phyloP scores from a whole-genome alignment of 1,140 invertebrate genomes.

The Euborellia annulipes region DNA sequence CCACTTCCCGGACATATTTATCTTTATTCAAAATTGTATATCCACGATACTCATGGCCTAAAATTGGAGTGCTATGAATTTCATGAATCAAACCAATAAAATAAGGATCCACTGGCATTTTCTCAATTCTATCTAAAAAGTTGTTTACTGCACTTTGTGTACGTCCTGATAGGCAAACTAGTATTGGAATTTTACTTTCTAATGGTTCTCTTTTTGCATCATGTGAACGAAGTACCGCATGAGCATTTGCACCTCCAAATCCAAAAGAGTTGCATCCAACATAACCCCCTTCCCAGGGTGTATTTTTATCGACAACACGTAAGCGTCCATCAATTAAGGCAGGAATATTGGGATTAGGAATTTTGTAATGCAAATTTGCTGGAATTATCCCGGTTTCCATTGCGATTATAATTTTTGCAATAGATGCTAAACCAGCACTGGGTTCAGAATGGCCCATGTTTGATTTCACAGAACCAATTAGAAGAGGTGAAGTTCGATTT shows the following conservation, averaged over 20 bases:
- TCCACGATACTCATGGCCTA: slow-evolving; percentile 58
- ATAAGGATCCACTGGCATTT: slow-evolving; percentile 48
- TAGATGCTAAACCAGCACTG: slow-evolving; percentile 28
- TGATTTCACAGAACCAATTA: slow-evolving; percentile 43
- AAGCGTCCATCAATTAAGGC: slow-evolving; percentile 52
- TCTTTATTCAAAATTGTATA: slow-evolving; percentile 49
- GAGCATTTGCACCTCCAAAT: slow-evolving; percentile 49
- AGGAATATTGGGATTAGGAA: slow-evolving; percentile 54
- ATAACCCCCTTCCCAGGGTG: slow-evolving; percentile 35
- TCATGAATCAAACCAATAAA: slow-evolving; percentile 60
- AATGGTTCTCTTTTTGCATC: too few relatives aligned
- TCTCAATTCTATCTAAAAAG: too few relatives aligned
- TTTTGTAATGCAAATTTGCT: slow-evolving; percentile 62
- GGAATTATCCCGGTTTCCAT: slow-evolving; percentile 58
- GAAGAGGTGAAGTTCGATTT: slow-evolving; percentile 30
- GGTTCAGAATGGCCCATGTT: slow-evolving; percentile 48
- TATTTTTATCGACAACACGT: slow-evolving; percentile 35
- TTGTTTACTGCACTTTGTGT: too few relatives aligned
- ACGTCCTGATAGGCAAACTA: too few relatives aligned
- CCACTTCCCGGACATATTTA: slow-evolving; percentile 25
- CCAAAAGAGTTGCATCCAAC: slow-evolving; percentile 56
- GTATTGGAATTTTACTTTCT: too few relatives aligned
- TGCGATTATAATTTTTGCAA: slow-evolving; percentile 30
- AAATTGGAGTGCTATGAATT: slow-evolving; percentile 47
- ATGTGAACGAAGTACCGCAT: slow-evolving; percentile 37